Evolutionary conservation across 2,888 invertebrate genomes (phyloP), one percentile per base, ranked within the genome.

Genomic region (Pristionchus entomophagus): DNA sequence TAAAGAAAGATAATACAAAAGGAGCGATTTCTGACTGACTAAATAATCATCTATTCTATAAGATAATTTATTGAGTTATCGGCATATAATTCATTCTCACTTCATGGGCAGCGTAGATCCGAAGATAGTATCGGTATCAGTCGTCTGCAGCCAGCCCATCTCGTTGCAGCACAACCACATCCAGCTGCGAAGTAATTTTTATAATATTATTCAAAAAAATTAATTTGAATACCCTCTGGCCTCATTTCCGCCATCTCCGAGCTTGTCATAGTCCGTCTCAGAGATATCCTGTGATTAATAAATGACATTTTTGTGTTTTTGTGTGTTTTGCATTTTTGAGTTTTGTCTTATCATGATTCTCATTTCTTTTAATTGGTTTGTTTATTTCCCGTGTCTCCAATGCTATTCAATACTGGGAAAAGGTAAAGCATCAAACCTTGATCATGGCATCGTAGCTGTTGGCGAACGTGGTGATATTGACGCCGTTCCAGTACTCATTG

Each of bases 81-180:
- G n/a, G n/a, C n/a, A n/a, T n/a, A n/a, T n/a, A n/a, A n/a, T n/a
- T n/a, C n/a, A n/a, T n/a, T n/a, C n/a, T n/a, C n/a, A 89, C 89
- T 91, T 90, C 22, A 90, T 83, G 0, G 91, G 89, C 45, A 91
- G 88, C 14, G 88, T 88, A 14, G 88, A 85, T 78, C 90, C 90
- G 78, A 91, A 91, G 32, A 91, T 87, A 65, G 89, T 89, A 83
- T 90, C 90, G 29, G 88, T 88, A 69, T 90, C 89, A 0, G 91
- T 91, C 0, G 91, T 91, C 88, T 91, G 91, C 49, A 91, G 45
- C 83, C 88, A 91, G 2, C 91, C 91, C n/a, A 91, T 88, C 65
- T 91, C 91, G 73, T 91, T 91, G 85, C 91, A 91, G 86, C 91
- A 91, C 73, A 91, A 80, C 91, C 91, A 91, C 90, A 89, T 90